Evolutionary conservation across 1,140 invertebrate species (phyloP), one percentile per base, ranked within the genome.

Genomic region (Meloidogyne floridensis): DNA sequence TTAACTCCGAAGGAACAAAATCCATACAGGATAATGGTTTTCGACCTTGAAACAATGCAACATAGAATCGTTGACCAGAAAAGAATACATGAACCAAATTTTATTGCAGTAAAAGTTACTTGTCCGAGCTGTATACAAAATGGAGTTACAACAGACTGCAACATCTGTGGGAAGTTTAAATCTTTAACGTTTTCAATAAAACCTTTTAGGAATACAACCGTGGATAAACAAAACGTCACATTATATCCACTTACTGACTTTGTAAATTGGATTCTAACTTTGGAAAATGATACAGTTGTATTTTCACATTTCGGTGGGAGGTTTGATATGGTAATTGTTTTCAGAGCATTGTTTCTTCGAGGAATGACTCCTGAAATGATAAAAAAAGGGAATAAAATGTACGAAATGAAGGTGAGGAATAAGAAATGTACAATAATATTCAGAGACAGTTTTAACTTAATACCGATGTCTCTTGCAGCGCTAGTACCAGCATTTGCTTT

Each of bases 41-140:
- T 4, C n/a, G 72, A 74, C 54, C 54, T 43, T 15, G 72, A 74
- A 51, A 74, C 72, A 15, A 74, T 51, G 15, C 72, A 20, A 51
- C 47, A 74, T 18, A 15, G 43, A 70, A 20, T 47, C 18, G n/a
- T 13, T 4, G 2, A 76, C 71, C n/a, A 15, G 6, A 42, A 42
- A 18, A 11, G 13, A 71, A 76, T 74, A 18, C 76, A 77, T 18
- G 13, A 11, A 13, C 53, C 69, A 10, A 77, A 77, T 51, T 77
- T 59, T 18, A 72, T 77, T 5, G 43, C 76, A 13, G 13, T 13
- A 10, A 11, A 77, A 13, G 69, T 77, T 51, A 18, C 70, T 15
- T 77, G 76, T n/a, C 43, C 76, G 10, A 72, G 15, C 5, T 77
- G 76, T 51, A 77, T 77, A 3, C 6, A 13, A 74, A 72, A 77